phyloP scores from a whole-genome alignment of 2,888 invertebrate genomes.

The Julus scandinavius region DNA sequence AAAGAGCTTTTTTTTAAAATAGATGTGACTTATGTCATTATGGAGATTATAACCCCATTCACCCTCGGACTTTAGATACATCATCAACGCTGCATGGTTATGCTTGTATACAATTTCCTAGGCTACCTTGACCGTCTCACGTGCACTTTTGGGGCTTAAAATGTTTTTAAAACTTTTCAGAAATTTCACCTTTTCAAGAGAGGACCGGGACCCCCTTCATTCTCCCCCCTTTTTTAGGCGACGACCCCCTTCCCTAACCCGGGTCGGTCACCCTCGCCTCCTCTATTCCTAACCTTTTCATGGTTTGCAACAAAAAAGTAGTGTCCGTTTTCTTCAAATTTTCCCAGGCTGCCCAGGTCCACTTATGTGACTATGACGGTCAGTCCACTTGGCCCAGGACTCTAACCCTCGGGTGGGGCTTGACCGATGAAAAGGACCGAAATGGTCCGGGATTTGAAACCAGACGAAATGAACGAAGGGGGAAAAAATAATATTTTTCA shows the following conservation, averaged over 20 bases:
- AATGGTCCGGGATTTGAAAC: conserved; percentile 43
- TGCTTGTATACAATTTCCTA: not conserved
- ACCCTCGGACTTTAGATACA: not conserved
- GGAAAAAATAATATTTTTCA: conserved; percentile 48
- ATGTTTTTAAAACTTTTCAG: conserved; percentile 21
- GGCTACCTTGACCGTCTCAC: not conserved
- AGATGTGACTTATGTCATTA: conserved; percentile 33
- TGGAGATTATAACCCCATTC: conserved; percentile 27
- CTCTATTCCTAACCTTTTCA: not conserved
- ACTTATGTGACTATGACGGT: conserved; percentile 29
- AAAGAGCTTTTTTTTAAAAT: conserved; percentile 11
- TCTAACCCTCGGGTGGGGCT: conserved; percentile 29
- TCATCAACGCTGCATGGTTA: conserved; percentile 6
- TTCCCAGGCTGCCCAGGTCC: conserved; percentile 47
- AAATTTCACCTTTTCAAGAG: not conserved
- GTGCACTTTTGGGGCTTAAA: conserved; percentile 27
- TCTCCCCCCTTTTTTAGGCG: not conserved
- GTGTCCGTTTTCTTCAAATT: conserved; percentile 50
- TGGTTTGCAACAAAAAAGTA: conserved; percentile 47
- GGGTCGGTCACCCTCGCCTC: conserved; percentile 47
- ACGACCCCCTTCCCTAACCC: conserved; percentile 27
- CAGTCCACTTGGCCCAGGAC: conserved; percentile 33
- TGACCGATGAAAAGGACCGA: conserved; percentile 41
- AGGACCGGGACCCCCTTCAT: conserved; percentile 39
- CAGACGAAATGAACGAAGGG: conserved; percentile 47